These are phyloP conservation scores for Melanostoma mellinum DNA, from an alignment of 2,888 invertebrate species.

Conservation along the genomic window DNA sequence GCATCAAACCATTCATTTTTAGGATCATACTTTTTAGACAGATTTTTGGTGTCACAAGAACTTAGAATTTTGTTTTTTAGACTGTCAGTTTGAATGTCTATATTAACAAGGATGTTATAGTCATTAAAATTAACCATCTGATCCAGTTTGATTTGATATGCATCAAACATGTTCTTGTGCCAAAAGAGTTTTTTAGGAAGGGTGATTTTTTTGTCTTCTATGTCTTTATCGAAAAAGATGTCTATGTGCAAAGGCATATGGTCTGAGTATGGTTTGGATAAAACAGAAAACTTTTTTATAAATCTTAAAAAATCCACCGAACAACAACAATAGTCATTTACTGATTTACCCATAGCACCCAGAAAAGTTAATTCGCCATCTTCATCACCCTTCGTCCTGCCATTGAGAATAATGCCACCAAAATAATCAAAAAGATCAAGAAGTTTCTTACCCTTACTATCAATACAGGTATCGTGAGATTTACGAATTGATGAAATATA, in stretches of 20 bases:
- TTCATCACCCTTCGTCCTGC: constrained; percentile 15
- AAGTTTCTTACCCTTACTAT: constrained; percentile 12
- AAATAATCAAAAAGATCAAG: constrained; percentile 4
- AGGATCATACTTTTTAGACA: constrained; percentile 3
- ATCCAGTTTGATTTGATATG: constrained; percentile 7
- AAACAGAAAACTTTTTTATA: constrained; percentile 9
- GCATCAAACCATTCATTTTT: constrained; percentile 11
- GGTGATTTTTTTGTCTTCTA: not conserved
- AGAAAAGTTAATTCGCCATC: not conserved
- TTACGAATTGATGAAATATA: not conserved
- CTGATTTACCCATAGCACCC: constrained; percentile 19
- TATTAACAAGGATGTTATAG: not conserved
- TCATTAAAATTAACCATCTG: not conserved
- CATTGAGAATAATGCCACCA: constrained; percentile 6
- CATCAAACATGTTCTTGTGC: not conserved
- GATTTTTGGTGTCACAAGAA: not conserved
- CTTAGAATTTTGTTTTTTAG: constrained; percentile 6
- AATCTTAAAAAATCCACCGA: constrained; percentile 6
- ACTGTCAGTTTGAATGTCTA: constrained; percentile 4
- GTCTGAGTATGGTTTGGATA: constrained; percentile 6
- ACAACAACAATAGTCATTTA: constrained; percentile 15
- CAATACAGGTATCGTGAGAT: constrained; percentile 2
- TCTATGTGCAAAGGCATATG: constrained; percentile 10
- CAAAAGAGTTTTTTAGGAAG: not conserved
- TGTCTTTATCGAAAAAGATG: not conserved